Evolutionary conservation across 1,140 invertebrate genomes (phyloP).

Genomic region (Pinna nobilis): DNA sequence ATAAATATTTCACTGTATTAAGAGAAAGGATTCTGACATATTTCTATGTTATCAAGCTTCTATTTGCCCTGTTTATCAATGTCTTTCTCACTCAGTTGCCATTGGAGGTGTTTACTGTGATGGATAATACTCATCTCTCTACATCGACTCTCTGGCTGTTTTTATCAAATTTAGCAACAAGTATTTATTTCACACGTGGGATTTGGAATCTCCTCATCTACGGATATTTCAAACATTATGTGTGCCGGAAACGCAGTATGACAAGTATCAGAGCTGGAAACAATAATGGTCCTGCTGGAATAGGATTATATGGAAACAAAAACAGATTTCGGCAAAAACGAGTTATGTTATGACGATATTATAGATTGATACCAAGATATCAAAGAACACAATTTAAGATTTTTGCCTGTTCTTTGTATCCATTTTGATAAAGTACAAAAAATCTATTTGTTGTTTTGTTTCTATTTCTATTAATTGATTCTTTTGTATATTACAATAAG

Average conservation of each 20-base stretch:
- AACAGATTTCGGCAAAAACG: no score
- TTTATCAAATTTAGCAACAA: conserved; percentile 37
- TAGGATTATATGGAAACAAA: no score
- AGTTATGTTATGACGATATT: no score
- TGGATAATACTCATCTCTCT: conserved; percentile 19
- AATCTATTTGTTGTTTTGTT: no score
- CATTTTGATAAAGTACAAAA: no score
- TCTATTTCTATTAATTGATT: no score
- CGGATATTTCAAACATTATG: conserved; percentile 58
- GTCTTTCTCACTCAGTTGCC: conserved; percentile 52
- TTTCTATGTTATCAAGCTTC: conserved; percentile 57
- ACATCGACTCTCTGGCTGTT: conserved; percentile 2
- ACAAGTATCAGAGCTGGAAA: conserved; percentile 36
- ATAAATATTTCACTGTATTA: conserved; percentile 39
- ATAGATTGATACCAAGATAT: no score
- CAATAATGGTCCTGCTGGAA: no score
- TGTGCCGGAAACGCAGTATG: conserved; percentile 51
- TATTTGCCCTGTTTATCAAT: conserved; percentile 48
- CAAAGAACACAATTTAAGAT: no score
- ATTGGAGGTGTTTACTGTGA: conserved; percentile 46
- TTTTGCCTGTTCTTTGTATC: no score
- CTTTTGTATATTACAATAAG: no score
- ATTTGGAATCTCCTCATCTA: conserved; percentile 63
- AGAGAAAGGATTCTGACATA: conserved; percentile 39
- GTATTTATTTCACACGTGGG: conserved; percentile 50